Conservation (phyloP, 2,888 invertebrate species). For the Capitulum mitella region DNA sequence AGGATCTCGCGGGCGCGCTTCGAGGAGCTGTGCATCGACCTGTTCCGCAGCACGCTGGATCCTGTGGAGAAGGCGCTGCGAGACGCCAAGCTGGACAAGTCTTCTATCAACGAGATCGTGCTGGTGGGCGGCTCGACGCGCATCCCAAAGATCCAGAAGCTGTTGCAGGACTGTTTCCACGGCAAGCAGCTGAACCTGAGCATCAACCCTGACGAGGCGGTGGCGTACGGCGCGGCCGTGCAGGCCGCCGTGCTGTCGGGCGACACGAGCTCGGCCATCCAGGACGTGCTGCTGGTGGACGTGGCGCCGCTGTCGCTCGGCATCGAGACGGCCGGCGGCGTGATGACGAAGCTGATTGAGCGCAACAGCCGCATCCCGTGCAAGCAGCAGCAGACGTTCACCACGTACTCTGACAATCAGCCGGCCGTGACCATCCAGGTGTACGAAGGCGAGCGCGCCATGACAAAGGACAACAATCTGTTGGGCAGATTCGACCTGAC, state of each 20-base stretch:
- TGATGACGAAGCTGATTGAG: conserved; percentile 60
- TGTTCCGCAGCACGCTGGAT: conserved; percentile 55
- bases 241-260: conserved; percentile 52
- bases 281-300: conserved; percentile 57
- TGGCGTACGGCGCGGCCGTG: conserved; percentile 59
- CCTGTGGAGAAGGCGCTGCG: conserved; percentile 57
- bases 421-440: conserved; percentile 60
- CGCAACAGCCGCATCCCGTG: conserved; percentile 59
- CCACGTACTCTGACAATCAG: conserved; percentile 62
- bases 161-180: conserved; percentile 51
- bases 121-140: conserved; percentile 60
- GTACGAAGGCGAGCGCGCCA: conserved; percentile 87
- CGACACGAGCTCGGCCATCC: conserved; percentile 51
- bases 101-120: conserved; percentile 51
- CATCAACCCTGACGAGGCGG: conserved; percentile 59
- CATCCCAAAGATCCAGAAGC: conserved; percentile 58
- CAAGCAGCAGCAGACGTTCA: conserved; percentile 54
- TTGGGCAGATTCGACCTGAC: conserved; percentile 94
- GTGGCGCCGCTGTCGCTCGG: conserved; percentile 59
- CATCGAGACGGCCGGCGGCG: conserved; percentile 63
- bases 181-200: conserved; percentile 59
- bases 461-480: conserved; percentile 92
- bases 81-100: conserved; percentile 56
- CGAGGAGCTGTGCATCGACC: conserved; percentile 56
- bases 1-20: conserved; percentile 91